These are phyloP conservation scores for Molorchus minor DNA, from an alignment of 2,888 invertebrate species.

Conservation along the genomic window DNA sequence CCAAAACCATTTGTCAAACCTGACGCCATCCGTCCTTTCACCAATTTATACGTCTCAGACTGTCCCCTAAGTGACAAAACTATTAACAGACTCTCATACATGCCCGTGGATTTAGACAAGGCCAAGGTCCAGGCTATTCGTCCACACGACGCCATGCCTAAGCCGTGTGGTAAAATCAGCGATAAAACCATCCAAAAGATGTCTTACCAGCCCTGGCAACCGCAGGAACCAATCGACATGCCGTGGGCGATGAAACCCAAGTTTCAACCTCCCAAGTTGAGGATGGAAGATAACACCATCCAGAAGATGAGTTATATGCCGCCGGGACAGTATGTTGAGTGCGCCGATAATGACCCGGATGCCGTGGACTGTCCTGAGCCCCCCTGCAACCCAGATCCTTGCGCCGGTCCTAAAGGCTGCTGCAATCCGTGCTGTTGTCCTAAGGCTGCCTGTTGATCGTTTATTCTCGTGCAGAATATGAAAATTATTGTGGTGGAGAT, in stretches of 20 bases:
- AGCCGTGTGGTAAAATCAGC: constrained; percentile 55
- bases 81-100: constrained; percentile 67
- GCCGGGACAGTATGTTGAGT: constrained; percentile 69
- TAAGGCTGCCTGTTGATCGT: constrained; percentile 56
- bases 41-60: constrained; percentile 58
- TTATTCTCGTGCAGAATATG: not conserved
- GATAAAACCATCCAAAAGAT: constrained; percentile 59
- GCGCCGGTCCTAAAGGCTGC: constrained; percentile 48
- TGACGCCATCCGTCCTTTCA: constrained; percentile 58
- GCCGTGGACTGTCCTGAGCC: constrained; percentile 62
- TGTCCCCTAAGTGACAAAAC: constrained; percentile 65
- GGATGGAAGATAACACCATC: constrained; percentile 68
- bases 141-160: constrained; percentile 52
- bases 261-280: constrained; percentile 60
- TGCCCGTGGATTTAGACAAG: constrained; percentile 62
- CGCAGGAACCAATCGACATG: constrained; percentile 57
- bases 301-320: constrained; percentile 71
- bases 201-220: constrained; percentile 64
- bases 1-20: constrained; percentile 68
- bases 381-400: constrained; percentile 39
- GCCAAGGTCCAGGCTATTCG: constrained; percentile 50
- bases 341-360: constrained; percentile 66
- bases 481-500: constrained; percentile 7
- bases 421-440: constrained; percentile 59
- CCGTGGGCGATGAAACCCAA: constrained; percentile 61